Base-by-base conservation (phyloP, 1,140 invertebrate genomes). In the Hyphantria cunea region DNA sequence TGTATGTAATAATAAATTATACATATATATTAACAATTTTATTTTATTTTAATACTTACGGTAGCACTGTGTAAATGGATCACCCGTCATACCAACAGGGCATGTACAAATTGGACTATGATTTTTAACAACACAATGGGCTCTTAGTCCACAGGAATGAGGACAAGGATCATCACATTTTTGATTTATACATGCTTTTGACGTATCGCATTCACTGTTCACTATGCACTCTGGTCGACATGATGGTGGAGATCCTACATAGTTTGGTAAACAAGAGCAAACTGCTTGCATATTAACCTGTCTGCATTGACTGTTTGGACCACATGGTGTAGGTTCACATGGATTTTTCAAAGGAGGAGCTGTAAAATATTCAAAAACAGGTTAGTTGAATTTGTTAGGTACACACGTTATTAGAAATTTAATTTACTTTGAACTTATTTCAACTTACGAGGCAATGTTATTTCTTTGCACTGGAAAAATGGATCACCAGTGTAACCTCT, bases 101-200 rank as follows among this genome's bases (percentile, higher is more conserved):
- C 95, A 96, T n/a, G 93, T 93, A 75, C 95, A 96, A 56, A 95
- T 94, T 10, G 92, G 93, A 76, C 92, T 93, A 74, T 93, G 93
- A 74, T 95, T 95, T 15, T 93, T 92, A 2, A 95, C 94, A 72
- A 93, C 91, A 76, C 95, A 96, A 48, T 93, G 92, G 0, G 95
- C 93, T 74, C 94, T 93, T 8, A 93, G 83, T 7, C 96, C 96
- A 84, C 96, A 97, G 10, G 94, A 93, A 56, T 95, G 95, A 10
- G 93, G 92, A 66, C 96, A 97, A n/a, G 96, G 95, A 79, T 97
- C 94, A 34, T 92, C 90, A 78, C 96, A 97, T 90, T 95, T 95
- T 74, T 96, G 93, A 82, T 95, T 95, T 13, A 95, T 92, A 78
- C 96, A 97, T 0, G 95, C 95, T 76, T 94, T 93, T 61, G 93